Conservation (phyloP, 64 coral and sea anemone species). For the Stichodactyla helianthus region DNA sequence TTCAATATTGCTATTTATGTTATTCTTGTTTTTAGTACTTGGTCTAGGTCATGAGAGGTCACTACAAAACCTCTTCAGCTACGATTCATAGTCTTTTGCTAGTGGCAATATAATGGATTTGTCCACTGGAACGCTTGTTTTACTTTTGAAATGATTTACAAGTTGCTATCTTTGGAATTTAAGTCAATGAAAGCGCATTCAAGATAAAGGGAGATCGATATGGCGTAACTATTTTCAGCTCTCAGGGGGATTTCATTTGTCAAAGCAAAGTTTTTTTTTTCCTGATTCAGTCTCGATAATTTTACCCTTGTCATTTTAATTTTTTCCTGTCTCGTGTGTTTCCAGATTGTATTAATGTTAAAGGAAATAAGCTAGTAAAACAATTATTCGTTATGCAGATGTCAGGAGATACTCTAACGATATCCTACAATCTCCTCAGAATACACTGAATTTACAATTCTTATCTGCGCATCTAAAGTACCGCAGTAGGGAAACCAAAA, state of each 20-base stretch:
- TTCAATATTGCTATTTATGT: not conserved
- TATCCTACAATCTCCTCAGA: not conserved
- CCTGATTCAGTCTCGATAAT: not conserved
- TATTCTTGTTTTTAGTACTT: not conserved
- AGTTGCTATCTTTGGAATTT: not conserved
- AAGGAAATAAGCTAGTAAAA: too few relatives aligned
- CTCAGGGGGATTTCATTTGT: not conserved
- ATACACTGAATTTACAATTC: not conserved
- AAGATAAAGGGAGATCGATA: not conserved
- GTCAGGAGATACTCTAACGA: too few relatives aligned
- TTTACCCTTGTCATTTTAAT: not conserved
- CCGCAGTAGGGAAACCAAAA: not conserved
- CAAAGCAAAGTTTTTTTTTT: not conserved
- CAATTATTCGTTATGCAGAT: too few relatives aligned
- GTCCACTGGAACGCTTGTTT: not conserved
- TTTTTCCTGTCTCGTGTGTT: not conserved
- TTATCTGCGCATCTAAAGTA: not conserved
- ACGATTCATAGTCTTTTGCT: not conserved
- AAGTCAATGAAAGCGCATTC: not conserved
- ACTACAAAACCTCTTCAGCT: not conserved
- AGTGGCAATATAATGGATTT: not conserved
- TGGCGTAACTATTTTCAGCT: not conserved
- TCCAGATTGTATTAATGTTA: not conserved
- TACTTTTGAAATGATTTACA: not conserved
- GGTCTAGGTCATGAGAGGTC: not conserved